These are phyloP conservation scores for Lepidurus arcticus DNA, from an alignment of 1,140 invertebrate species.

Conservation along the genomic window DNA sequence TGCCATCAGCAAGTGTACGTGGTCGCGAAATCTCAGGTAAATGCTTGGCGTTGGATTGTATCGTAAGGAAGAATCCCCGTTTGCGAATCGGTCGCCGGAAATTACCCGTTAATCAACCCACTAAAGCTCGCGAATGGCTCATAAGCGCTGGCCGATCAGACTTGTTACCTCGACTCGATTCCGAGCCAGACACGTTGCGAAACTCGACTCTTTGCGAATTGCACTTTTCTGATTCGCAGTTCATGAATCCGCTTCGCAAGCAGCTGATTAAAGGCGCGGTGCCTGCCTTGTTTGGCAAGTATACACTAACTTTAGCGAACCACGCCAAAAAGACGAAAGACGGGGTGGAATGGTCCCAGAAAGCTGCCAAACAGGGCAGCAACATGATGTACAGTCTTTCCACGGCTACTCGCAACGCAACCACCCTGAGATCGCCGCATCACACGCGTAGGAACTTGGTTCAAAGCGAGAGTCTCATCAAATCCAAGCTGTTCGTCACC, in stretches of 20 bases:
- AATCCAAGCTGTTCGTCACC: neutral
- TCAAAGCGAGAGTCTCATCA: neutral
- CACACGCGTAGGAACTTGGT: neutral
- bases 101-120: neutral
- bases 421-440: neutral
- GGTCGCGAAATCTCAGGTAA: neutral
- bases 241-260: neutral
- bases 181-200: neutral
- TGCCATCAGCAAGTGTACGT: neutral
- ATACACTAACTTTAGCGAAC: neutral
- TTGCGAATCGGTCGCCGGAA: neutral
- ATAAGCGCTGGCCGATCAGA: neutral
- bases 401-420: neutral
- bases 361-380: neutral
- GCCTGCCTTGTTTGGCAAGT: neutral
- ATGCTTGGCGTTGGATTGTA: neutral
- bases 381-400: slow-evolving; percentile 2
- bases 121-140: neutral
- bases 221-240: slow-evolving; percentile 1
- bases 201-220: neutral
- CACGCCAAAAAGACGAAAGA: neutral
- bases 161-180: neutral
- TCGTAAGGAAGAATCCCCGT: neutral
- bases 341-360: neutral
- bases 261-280: neutral